These are phyloP conservation scores for Vombatus ursinus DNA, from an alignment of 2,113 vertebrate species.

Conservation along the genomic window DNA sequence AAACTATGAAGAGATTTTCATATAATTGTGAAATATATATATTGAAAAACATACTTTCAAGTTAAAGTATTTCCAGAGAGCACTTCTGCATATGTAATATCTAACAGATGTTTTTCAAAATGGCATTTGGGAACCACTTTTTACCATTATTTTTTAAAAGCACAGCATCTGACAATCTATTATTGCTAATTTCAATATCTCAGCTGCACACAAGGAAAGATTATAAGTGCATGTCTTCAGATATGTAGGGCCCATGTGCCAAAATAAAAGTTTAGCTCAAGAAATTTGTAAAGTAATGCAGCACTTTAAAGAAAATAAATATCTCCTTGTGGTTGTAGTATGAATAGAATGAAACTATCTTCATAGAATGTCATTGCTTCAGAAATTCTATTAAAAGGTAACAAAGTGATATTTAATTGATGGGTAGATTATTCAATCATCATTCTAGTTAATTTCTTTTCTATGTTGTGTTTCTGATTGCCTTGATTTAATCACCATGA, in stretches of 20 bases:
- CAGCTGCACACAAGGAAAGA: background rate
- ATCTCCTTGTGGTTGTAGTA: constrained; percentile 26
- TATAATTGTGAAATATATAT: constrained; percentile 1
- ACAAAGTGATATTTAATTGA: constrained; percentile 60
- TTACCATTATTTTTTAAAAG: background rate
- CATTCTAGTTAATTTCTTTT: constrained; percentile 53
- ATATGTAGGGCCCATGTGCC: constrained; percentile 22
- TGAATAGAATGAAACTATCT: constrained; percentile 51
- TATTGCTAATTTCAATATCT: constrained; percentile 52
- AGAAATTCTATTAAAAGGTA: constrained; percentile 40
- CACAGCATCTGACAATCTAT: constrained; percentile 27
- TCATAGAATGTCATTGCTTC: constrained; percentile 40
- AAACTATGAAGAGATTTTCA: constrained; percentile 3
- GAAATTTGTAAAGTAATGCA: constrained; percentile 45
- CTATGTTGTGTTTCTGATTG: too few relatives aligned
- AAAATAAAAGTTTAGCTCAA: constrained; percentile 60
- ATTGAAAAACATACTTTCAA: constrained; percentile 8
- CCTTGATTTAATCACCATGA: too few relatives aligned
- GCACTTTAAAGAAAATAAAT: background rate
- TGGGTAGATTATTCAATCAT: constrained; percentile 57
- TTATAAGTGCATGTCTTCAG: constrained; percentile 29
- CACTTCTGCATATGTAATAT: background rate
- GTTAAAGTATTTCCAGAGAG: constrained; percentile 13
- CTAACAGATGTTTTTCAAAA: constrained; percentile 49
- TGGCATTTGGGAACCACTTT: background rate